Conservation (phyloP, 2,797 vertebrate species). For the Bradypodion pumilum region DNA sequence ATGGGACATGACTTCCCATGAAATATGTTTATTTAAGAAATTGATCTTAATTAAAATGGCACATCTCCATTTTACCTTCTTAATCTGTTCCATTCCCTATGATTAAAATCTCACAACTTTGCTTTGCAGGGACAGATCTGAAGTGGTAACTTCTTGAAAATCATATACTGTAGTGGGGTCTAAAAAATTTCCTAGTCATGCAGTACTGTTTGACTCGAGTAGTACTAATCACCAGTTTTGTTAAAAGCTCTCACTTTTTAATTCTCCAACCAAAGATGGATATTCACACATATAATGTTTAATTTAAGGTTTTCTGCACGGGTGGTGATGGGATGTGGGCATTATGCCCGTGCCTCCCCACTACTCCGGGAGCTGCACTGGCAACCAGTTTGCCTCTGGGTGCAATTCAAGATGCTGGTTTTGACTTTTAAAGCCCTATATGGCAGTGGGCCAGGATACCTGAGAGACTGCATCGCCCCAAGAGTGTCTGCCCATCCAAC, state of each 20-base stretch:
- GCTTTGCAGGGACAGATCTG: background rate
- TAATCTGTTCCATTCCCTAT: background rate
- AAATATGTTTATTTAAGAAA: background rate
- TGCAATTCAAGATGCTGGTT: too few relatives aligned
- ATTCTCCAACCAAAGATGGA: background rate
- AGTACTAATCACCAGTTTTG: background rate
- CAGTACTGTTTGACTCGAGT: background rate
- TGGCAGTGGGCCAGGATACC: too few relatives aligned
- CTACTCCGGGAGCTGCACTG: too few relatives aligned
- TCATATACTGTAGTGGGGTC: background rate
- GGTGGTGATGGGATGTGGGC: too few relatives aligned
- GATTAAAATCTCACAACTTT: background rate
- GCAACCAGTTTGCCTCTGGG: too few relatives aligned
- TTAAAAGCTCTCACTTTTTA: background rate
- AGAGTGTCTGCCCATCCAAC: too few relatives aligned
- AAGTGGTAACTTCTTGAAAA: background rate
- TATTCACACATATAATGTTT: background rate
- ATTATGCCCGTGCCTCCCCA: too few relatives aligned
- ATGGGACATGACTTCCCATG: background rate
- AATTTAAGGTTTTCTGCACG: too few relatives aligned
- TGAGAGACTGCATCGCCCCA: too few relatives aligned
- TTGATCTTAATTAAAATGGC: background rate
- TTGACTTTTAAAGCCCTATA: too few relatives aligned
- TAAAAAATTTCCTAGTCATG: background rate
- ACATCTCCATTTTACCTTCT: background rate